phyloP scores from a whole-genome alignment of 2,888 invertebrate species.

The Sarcophaga caerulescens region DNA sequence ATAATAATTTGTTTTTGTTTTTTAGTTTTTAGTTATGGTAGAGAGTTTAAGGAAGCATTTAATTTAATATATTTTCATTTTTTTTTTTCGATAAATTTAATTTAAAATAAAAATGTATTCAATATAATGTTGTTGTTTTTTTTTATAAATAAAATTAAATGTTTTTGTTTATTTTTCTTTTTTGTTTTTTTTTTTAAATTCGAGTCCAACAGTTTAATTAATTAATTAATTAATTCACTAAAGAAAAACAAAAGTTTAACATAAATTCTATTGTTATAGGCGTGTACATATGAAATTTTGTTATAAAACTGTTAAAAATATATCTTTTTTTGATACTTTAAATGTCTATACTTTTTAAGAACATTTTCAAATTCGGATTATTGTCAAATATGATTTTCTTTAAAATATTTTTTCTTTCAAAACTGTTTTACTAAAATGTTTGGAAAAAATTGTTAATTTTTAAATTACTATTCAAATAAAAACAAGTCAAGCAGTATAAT shows the following conservation, averaged over 20 bases:
- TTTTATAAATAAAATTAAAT: conserved; percentile 37
- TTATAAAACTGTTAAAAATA: conserved; percentile 12
- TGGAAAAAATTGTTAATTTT: too few species aligned
- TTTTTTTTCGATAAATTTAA: conserved; percentile 37
- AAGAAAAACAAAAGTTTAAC: not conserved
- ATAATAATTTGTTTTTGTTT: conserved; percentile 22
- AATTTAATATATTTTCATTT: conserved; percentile 40
- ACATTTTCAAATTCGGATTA: too few species aligned
- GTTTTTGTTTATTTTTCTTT: conserved; percentile 12
- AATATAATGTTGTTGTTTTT: conserved; percentile 27
- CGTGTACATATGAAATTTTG: conserved; percentile 42
- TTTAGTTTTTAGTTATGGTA: conserved; percentile 58
- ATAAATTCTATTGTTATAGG: not conserved
- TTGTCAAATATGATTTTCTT: too few species aligned
- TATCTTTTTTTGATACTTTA: not conserved
- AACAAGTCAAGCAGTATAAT: too few species aligned
- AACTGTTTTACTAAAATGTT: too few species aligned
- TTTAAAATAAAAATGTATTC: conserved; percentile 36
- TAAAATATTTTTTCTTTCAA: too few species aligned
- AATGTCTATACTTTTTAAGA: too few species aligned
- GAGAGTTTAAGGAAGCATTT: conserved; percentile 67
- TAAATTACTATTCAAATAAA: too few species aligned
- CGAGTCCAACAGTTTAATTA: conserved; percentile 68
- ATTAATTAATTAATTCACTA: not conserved
- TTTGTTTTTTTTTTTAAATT: conserved; percentile 60